Evolutionary conservation across 2,888 invertebrate species (phyloP), one percentile per base, ranked within the genome.

Genomic region (Macrosiphum euphorbiae): DNA sequence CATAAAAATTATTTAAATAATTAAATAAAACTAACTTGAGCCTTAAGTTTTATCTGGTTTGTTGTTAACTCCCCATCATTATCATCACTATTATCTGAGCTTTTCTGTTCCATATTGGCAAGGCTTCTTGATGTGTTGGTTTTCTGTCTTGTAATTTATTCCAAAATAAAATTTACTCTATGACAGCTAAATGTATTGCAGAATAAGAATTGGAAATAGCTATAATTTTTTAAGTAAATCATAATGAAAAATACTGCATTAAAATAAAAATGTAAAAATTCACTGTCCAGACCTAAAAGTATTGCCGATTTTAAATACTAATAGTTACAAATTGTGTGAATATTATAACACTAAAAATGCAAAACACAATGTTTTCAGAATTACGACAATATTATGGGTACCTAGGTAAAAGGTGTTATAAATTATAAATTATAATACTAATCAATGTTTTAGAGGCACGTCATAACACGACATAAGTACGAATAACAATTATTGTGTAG

Each of bases 41-140:
- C 92, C n/a, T 92, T 92, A n/a, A 41, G 44, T 92, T 92, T 92
- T 24, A 88, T 92, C n/a, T 88, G 92, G 3, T 88, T 88, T 7
- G 92, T 88, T n/a, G 28, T 78, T n/a, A 55, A 52, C 78, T 92
- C 88, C 20, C 44, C 92, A 8, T 58, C 92, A 35, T 87, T 47
- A 24, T 92, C 78, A 8, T 78, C 52, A 11, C 47, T 50, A 28
- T 10, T 35, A 67, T 41, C 20, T 87, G 67, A 11, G 67, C 41
- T 55, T 67, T 88, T 4, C 35, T n/a, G 50, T 52, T 92, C 92
- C 92, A 92, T 92, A 26, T 44, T 35, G 16, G 7, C 16, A 28
- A 35, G n/a, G 20, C 47, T 47, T 50, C n/a, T 50, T 13, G 7
- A 55, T 3, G 11, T 24, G 13, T 44, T 44, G n/a, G 41, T 78